Base-by-base conservation (phyloP, 2,888 invertebrate species). In the Ischnus inquisitorius region DNA sequence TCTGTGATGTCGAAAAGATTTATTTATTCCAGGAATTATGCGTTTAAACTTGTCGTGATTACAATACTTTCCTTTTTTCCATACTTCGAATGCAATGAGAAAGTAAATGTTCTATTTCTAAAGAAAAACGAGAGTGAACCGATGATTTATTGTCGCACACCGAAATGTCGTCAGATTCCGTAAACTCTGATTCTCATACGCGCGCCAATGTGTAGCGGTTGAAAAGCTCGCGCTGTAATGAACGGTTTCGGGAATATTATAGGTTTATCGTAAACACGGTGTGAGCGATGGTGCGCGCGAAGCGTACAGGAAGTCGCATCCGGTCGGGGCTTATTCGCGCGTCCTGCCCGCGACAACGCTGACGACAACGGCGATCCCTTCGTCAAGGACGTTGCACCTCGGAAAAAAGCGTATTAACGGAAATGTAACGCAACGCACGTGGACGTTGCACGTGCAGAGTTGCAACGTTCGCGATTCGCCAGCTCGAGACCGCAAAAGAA, bases 301-400 rank as follows among this genome's bases (percentile, higher is more conserved):
- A 46, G 74, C 65, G 77, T 39, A 67, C 87, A 85, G 87, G 87
- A 87, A 86, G 87, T 85, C 64, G 69, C 83, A 85, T 87, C 87
- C 87, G 86, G 87, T 87, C 5, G 19, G 75, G 68, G 76, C 77
- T 54, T 71, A 64, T 60, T 48, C 67, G 64, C 64, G 10, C 54
- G 54, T 54, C 22, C 54, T 54, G 22, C 54, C 48, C 54, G 54
- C 64, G 74, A 76, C 57, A 72, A 79, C 79, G 76, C 76, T 71
- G 80, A 65, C 77, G 75, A 68, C 68, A 46, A 68, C 68, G 12
- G 10, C 46, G 51, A 77, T 71, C 51, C 34, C 68, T 74, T 54
- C 34, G 34, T 85, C 83, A 84, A 86, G 84, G 84, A 81, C 85
- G 79, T 64, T 46, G 48, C 83, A 68, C 83, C 68, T 80, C 64